Percentiles rank a stretch among this genome's conserved stretches.
These are phyloP conservation scores for Petrolisthes cinctipes DNA, from an alignment of 2,888 invertebrate species.

Conservation along the genomic window DNA sequence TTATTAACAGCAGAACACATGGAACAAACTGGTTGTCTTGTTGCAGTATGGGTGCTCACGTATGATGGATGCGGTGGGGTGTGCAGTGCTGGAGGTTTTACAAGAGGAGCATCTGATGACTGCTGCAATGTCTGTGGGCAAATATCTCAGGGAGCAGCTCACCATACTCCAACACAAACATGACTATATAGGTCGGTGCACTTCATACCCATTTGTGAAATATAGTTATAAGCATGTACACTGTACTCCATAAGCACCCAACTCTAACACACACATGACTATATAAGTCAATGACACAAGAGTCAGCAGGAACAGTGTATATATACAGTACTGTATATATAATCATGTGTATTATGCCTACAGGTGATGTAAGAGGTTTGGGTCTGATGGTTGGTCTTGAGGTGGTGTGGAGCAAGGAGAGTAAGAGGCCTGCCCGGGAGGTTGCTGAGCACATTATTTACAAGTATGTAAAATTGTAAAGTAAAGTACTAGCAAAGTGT, in stretches of 20 bases:
- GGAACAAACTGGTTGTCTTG: neutral
- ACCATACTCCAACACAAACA: conserved; percentile 68
- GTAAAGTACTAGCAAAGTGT: neutral
- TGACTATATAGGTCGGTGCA: conserved; percentile 56
- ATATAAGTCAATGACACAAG: too few relatives aligned
- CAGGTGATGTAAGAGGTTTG: conserved; percentile 75
- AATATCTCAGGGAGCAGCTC: conserved; percentile 72
- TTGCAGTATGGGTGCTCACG: conserved; percentile 73
- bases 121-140: conserved; percentile 71
- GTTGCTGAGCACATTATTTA: conserved; percentile 68
- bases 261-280: neutral
- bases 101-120: conserved; percentile 71
- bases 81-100: conserved; percentile 74
- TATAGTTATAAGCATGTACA: neutral
- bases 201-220: neutral
- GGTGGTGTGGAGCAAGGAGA: conserved; percentile 70
- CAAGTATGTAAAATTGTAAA: conserved; percentile 63
- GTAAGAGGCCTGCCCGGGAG: conserved; percentile 67
- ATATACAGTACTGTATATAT: too few relatives aligned
- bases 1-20: neutral
- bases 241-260: neutral
- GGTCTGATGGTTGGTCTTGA: conserved; percentile 76
- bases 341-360: neutral
- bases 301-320: neutral
- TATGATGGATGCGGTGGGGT: conserved; percentile 73